Percentiles rank a stretch among this genome's conserved stretches.
Evolutionary conservation across 2,888 invertebrate species (phyloP).

Genomic region (Temnothorax rugatulus): DNA sequence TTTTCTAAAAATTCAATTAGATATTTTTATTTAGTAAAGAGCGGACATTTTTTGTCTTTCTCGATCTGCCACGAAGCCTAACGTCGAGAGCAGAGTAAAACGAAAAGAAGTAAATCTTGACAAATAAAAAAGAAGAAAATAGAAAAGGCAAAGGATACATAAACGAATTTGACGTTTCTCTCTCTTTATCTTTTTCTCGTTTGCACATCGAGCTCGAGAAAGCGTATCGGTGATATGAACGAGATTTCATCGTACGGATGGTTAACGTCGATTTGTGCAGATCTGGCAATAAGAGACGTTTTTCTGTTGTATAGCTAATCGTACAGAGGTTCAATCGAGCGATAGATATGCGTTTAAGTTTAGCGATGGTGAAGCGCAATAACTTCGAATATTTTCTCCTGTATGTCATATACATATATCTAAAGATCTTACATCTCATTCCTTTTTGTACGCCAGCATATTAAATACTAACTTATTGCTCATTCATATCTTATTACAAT

Average conservation of each 20-base stretch:
- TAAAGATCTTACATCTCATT: no score
- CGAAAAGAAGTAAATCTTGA: background rate
- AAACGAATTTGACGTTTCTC: background rate
- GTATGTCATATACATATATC: no score
- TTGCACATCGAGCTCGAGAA: background rate
- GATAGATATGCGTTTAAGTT: background rate
- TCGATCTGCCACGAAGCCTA: background rate
- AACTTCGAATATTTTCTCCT: no score
- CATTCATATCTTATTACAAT: no score
- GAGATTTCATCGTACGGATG: background rate
- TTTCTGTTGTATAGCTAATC: background rate
- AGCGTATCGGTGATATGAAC: background rate
- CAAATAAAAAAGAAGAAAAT: background rate
- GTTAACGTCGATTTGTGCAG: background rate
- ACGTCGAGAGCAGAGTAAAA: background rate
- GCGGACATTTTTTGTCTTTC: background rate
- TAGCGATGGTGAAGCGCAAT: background rate
- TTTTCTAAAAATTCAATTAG: no score
- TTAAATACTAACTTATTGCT: no score
- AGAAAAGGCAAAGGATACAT: background rate
- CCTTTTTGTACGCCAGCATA: no score
- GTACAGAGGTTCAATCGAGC: background rate
- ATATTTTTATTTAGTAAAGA: no score
- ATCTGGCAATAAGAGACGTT: background rate
- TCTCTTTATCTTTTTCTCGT: background rate